Base-by-base conservation (phyloP, 2,888 invertebrate genomes). In the Leptura quadrifasciata region DNA sequence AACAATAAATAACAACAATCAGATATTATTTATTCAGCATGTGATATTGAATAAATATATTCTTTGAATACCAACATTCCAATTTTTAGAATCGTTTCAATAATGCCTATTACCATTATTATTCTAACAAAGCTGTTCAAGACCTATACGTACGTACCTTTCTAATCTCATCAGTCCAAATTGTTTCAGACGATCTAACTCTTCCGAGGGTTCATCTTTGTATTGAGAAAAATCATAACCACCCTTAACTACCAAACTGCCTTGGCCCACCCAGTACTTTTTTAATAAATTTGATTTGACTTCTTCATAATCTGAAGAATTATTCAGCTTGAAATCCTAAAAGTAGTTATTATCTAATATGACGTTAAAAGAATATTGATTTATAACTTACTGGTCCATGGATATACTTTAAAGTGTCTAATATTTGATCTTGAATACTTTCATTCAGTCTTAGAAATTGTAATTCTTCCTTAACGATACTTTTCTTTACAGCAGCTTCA, bases 251-350 rank as follows among this genome's bases (percentile, higher is more conserved):
- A 95, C 91, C 10, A 96, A 91, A 83, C 93, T 94, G 5, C 95
- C 95, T 80, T 94, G 91, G 83, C 95, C 94, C 89, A 94, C 91
- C 95, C 95, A 95, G 87, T 93, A 95, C 21, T 93, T 92, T 80
- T 93, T 93, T 55, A 92, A 91, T 47, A 95, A 90, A 81, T 93
- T 93, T 20, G 92, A 91, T 18, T 93, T 93, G 87, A 93, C 93
- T 87, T 95, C 94, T 90, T 92, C 87, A 80, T 92, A 91, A 63
- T 88, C 87, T 18, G 90, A 89, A 6, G 86, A 87, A 80, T 90
- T 89, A 80, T 86, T 88, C 58, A 92, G 86, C 78, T 85, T 88
- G 80, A 91, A 92, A 82, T 90, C 89, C 91, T 92, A 81, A 74
- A 55, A 69, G 5, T 57, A 60, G 27, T 2, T 31, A 31, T 31